phyloP scores from a whole-genome alignment of 2,797 vertebrate genomes.

The Mormyrus hasselquistii region DNA sequence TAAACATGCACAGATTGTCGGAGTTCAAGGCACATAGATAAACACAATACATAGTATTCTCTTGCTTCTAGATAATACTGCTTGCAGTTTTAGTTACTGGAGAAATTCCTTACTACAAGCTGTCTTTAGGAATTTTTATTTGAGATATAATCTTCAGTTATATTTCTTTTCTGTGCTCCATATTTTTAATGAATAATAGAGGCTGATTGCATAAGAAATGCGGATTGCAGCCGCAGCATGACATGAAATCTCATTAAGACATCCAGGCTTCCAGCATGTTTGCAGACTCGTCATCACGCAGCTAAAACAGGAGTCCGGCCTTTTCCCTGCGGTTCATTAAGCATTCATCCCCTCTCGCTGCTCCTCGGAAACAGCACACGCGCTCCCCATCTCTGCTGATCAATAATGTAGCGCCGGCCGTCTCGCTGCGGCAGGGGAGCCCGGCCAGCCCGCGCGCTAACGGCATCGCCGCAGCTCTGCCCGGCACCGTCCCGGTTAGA shows the following conservation, averaged over 20 bases:
- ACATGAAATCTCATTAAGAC: conserved; percentile 17
- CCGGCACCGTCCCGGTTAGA: background rate
- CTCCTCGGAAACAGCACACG: background rate
- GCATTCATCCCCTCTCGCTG: conserved; percentile 4
- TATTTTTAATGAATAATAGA: conserved; percentile 13
- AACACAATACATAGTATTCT: background rate
- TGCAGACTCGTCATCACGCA: conserved; percentile 9
- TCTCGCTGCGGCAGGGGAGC: background rate
- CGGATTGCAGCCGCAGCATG: background rate
- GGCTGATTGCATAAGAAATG: background rate
- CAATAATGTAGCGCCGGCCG: background rate
- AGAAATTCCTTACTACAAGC: background rate
- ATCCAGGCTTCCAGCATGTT: conserved; percentile 4
- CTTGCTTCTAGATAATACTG: background rate
- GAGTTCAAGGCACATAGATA: background rate
- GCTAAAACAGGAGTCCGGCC: conserved; percentile 5
- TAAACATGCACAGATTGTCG: background rate
- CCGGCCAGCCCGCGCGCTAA: background rate
- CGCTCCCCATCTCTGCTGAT: background rate
- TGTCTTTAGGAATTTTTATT: background rate
- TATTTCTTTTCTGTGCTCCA: background rate
- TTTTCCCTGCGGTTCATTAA: conserved; percentile 12
- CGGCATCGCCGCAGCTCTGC: background rate
- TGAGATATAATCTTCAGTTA: background rate
- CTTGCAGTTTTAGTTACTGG: background rate